Base-by-base conservation (phyloP, 2,113 vertebrate genomes). In the Sphyrna mokarran region DNA sequence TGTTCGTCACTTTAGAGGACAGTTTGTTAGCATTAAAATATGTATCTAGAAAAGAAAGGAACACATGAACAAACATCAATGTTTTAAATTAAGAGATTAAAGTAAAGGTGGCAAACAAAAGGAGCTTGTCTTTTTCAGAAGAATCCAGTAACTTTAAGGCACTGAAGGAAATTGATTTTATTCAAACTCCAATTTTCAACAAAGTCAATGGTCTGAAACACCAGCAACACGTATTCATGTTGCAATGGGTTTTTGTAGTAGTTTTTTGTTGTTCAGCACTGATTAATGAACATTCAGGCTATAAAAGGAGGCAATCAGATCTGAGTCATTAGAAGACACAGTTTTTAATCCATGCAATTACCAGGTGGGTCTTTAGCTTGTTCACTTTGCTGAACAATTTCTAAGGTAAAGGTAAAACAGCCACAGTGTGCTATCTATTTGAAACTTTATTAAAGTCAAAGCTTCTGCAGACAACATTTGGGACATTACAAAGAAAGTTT, bases 131-230 rank as follows among this genome's bases (percentile, higher is more conserved):
- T 93, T 68, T 20, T 68, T 68, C 23, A 58, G 54, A 89, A 68
- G 33, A 63, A 37, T 23, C 61, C 90, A 93, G 90, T 6, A 93
- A 68, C n/a, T 22, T 10, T 26, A 37, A 2, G 9, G 23, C 26
- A 58, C 54, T 89, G 48, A 89, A 89, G 63, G 69, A 94, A 94
- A 94, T 70, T 69, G 37, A 70, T 43, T 94, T 94, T 22, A 23
- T 26, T 43, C 66, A 93, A 43, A 70, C 33, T 26, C 9, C 68
- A 48, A 43, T 29, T 69, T 14, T 0, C 48, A 48, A 43, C 10
- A 89, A 95, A 72, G 20, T 61, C 68, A 72, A 95, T 48, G 93
- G 54, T 48, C 5, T 89, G 23, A 33, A 48, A 13, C 11, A 48
- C 3, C 63, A 69, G 63, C 58, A 40, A 20, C 63, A 66, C 0